phyloP scores from a whole-genome alignment of 2,888 invertebrate species.

The Torymus auratus region DNA sequence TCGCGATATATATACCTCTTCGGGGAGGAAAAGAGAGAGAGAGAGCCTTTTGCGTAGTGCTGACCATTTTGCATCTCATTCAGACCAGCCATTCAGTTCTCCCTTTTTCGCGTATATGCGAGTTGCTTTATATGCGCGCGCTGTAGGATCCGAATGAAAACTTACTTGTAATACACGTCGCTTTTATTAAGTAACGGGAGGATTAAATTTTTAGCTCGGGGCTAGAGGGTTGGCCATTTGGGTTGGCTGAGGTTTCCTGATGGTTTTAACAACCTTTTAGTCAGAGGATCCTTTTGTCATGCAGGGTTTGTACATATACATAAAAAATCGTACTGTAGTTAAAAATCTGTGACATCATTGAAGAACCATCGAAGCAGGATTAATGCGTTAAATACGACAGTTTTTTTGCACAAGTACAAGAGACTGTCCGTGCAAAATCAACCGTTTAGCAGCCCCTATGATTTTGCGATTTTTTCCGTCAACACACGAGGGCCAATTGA shows the following conservation, averaged over 20 bases:
- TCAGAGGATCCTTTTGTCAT: too few relatives aligned
- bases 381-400: neutral
- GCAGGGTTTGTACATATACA: too few relatives aligned
- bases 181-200: constrained; percentile 27
- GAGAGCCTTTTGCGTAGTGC: constrained; percentile 62
- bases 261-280: too few relatives aligned
- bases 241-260: too few relatives aligned
- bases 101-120: constrained; percentile 35
- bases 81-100: constrained; percentile 67
- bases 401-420: neutral
- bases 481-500: constrained; percentile 65
- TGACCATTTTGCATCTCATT: constrained; percentile 76
- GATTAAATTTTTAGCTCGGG: constrained; percentile 20
- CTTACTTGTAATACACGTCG: neutral
- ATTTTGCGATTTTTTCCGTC: constrained; percentile 61
- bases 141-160: constrained; percentile 11
- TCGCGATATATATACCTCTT: constrained; percentile 27
- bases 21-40: constrained; percentile 25
- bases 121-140: constrained; percentile 1
- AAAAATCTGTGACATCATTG: too few relatives aligned
- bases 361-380: too few relatives aligned
- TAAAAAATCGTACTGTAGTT: neutral
- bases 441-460: constrained; percentile 56
- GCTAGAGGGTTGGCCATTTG: too few relatives aligned
- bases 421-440: constrained; percentile 12